These are phyloP conservation scores for Pegoplata infirma DNA, from an alignment of 2,888 invertebrate genomes.

Conservation along the genomic window DNA sequence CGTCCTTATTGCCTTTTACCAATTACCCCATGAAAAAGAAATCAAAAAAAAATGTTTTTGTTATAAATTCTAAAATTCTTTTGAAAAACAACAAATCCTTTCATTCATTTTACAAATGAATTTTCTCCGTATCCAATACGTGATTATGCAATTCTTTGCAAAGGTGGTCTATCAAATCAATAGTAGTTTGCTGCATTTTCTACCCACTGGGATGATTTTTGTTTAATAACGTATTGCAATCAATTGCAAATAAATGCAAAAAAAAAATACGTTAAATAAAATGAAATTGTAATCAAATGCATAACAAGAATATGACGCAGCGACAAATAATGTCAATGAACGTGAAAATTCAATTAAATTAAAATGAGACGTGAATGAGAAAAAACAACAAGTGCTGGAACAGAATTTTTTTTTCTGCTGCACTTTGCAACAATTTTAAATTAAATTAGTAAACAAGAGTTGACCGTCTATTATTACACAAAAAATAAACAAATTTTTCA, in stretches of 20 bases:
- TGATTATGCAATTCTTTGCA: not conserved
- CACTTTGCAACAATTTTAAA: conserved; percentile 25
- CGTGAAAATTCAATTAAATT: conserved; percentile 52
- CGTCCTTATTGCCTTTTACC: no score
- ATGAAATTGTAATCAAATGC: no score
- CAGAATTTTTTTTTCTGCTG: no score
- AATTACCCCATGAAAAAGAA: no score
- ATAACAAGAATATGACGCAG: conserved; percentile 15
- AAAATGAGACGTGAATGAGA: conserved; percentile 28
- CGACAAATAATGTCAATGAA: conserved; percentile 51
- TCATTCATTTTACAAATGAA: no score
- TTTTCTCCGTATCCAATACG: no score
- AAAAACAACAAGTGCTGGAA: not conserved
- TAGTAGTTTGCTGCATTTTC: not conserved
- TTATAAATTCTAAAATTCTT: no score
- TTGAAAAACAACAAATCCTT: no score
- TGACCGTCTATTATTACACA: not conserved
- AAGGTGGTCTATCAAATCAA: not conserved
- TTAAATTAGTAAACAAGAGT: conserved; percentile 52
- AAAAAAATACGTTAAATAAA: not conserved
- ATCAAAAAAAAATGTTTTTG: no score
- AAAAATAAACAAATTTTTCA: conserved; percentile 1
- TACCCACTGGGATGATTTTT: not conserved
- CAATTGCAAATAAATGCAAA: not conserved
- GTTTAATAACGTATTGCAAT: not conserved